These are phyloP conservation scores for Scarus forsteni DNA, from an alignment of 2,797 vertebrate species.

Conservation along the genomic window DNA sequence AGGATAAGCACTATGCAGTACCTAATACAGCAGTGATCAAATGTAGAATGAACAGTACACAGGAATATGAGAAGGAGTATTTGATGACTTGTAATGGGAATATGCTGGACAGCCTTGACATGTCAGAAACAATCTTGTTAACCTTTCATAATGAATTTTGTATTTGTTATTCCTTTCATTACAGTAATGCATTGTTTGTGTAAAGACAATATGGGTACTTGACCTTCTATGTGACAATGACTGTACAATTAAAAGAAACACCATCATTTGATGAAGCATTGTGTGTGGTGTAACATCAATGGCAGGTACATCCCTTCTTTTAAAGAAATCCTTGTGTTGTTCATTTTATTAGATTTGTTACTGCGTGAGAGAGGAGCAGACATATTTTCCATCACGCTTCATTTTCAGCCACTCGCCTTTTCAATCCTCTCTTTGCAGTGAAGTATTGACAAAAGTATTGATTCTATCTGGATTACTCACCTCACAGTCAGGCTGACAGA, in stretches of 20 bases:
- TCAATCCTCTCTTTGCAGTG: constrained; percentile 17
- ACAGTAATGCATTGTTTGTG: constrained; percentile 67
- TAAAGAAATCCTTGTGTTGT: constrained; percentile 23
- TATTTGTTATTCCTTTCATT: constrained; percentile 56
- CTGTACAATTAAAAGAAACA: constrained; percentile 68
- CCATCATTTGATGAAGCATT: constrained; percentile 30
- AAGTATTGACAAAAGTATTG: constrained; percentile 35
- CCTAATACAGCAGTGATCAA: background rate
- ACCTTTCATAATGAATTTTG: constrained; percentile 64
- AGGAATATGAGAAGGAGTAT: background rate
- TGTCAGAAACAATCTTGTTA: constrained; percentile 33
- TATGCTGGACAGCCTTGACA: background rate
- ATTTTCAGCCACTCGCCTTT: constrained; percentile 34
- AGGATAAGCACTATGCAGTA: background rate
- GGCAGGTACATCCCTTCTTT: background rate
- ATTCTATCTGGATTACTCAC: constrained; percentile 49
- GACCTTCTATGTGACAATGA: constrained; percentile 65
- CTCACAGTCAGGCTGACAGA: constrained; percentile 30
- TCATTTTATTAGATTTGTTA: constrained; percentile 47
- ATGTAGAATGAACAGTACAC: background rate
- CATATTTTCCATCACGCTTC: constrained; percentile 52
- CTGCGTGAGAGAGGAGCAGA: constrained; percentile 33
- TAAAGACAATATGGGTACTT: constrained; percentile 53
- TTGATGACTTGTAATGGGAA: background rate
- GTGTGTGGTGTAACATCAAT: constrained; percentile 42